These are phyloP conservation scores for Acrobasis consociella DNA, from an alignment of 2,888 invertebrate species.

Conservation along the genomic window DNA sequence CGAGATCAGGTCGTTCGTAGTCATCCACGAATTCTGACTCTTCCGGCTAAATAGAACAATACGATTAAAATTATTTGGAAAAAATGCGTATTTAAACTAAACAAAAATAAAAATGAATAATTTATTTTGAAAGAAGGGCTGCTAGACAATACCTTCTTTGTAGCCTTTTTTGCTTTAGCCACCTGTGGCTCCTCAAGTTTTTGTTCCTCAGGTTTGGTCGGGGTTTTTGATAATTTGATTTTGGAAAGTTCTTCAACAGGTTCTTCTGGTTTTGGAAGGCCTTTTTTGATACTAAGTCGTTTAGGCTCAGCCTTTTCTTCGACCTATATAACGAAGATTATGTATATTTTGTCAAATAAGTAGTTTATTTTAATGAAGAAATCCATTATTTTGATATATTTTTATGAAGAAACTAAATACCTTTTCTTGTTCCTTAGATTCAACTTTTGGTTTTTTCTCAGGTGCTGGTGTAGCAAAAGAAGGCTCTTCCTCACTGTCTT, in stretches of 20 bases:
- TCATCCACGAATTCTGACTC: constrained; percentile 85
- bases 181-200: constrained; percentile 65
- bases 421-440: constrained; percentile 47
- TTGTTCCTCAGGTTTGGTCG: constrained; percentile 64
- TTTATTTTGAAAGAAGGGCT: too few relatives aligned
- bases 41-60: constrained; percentile 55
- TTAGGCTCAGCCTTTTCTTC: constrained; percentile 61
- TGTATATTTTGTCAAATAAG: neutral
- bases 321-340: constrained; percentile 47
- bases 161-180: constrained; percentile 63
- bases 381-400: neutral
- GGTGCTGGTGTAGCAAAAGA: constrained; percentile 61
- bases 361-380: neutral
- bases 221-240: constrained; percentile 66
- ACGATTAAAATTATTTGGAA: neutral
- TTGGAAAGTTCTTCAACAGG: constrained; percentile 72
- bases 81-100: neutral
- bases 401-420: constrained; percentile 13
- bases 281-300: constrained; percentile 70
- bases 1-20: constrained; percentile 88
- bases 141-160: constrained; percentile 66
- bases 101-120: too few relatives aligned
- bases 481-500: constrained; percentile 70
- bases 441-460: constrained; percentile 66
- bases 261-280: constrained; percentile 67